Percentiles rank a stretch among this genome's conserved stretches.
phyloP scores from a whole-genome alignment of 2,888 invertebrate species.

The Apamea anceps region DNA sequence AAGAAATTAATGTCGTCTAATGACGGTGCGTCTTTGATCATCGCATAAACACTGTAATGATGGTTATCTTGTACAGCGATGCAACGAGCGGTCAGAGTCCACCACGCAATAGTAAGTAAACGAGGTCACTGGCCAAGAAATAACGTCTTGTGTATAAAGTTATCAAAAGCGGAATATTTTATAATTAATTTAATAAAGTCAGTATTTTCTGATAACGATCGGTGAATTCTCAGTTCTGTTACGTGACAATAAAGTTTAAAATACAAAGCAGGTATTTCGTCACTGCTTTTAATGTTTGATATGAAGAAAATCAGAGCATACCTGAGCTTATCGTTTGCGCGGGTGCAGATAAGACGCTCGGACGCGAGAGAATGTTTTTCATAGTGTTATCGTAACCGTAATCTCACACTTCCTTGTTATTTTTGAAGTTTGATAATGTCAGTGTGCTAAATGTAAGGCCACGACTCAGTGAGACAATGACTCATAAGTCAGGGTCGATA shows the following conservation, averaged over 20 bases:
- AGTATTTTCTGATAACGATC: neutral
- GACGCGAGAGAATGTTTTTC: conserved; percentile 50
- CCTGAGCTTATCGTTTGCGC: conserved; percentile 53
- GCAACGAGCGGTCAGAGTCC: conserved; percentile 69
- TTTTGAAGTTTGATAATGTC: conserved; percentile 25
- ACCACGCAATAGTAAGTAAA: conserved; percentile 58
- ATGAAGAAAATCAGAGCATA: conserved; percentile 62
- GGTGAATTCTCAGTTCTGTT: conserved; percentile 30
- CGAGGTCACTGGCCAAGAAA: conserved; percentile 69
- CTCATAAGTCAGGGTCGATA: conserved; percentile 22
- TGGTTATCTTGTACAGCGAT: conserved; percentile 62
- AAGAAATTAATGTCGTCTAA: conserved; percentile 70
- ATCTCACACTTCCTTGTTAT: conserved; percentile 52
- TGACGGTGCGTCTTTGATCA: conserved; percentile 71
- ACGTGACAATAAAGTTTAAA: conserved; percentile 36
- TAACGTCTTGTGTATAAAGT: conserved; percentile 55
- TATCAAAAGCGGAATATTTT: conserved; percentile 62
- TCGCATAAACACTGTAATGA: conserved; percentile 67
- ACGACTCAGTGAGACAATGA: conserved; percentile 27
- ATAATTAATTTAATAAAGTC: conserved; percentile 51
- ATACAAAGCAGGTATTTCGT: conserved; percentile 23
- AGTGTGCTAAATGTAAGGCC: conserved; percentile 32
- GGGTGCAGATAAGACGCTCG: conserved; percentile 56
- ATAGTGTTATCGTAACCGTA: conserved; percentile 44
- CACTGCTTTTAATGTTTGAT: conserved; percentile 38